Evolutionary conservation across 2,797 vertebrate genomes (phyloP).

Genomic region (Octomys mimax): DNA sequence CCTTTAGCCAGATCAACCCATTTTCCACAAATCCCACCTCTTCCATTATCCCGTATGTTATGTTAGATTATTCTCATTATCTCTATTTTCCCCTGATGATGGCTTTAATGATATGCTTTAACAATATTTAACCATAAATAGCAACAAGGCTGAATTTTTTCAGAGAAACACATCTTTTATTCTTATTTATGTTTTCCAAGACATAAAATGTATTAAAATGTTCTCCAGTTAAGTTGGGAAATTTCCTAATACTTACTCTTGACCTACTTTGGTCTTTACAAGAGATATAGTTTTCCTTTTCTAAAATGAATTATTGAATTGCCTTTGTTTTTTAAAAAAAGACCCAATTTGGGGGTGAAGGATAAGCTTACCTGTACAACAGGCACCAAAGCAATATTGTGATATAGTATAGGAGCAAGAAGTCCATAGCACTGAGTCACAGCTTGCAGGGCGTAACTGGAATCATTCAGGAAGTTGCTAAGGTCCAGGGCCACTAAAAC

Average conservation of each 20-base stretch:
- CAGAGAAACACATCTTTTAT: slow-evolving; percentile 50
- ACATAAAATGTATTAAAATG: slow-evolving; percentile 28
- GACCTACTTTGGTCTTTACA: background rate
- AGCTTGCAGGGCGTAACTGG: slow-evolving; percentile 91
- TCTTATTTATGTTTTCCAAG: slow-evolving; percentile 7
- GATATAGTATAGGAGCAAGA: slow-evolving; percentile 94
- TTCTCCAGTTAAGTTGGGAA: slow-evolving; percentile 53
- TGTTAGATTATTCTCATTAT: background rate
- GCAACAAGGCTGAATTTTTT: background rate
- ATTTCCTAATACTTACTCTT: slow-evolving; percentile 27
- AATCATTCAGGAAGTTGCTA: slow-evolving; percentile 92
- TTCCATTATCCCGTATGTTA: background rate
- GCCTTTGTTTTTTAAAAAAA: background rate
- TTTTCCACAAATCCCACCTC: slow-evolving; percentile 16
- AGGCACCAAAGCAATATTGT: slow-evolving; percentile 92
- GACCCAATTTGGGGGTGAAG: background rate
- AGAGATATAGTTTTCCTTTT: background rate
- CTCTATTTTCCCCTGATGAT: background rate
- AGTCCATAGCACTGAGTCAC: slow-evolving; percentile 95
- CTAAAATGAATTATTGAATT: slow-evolving; percentile 52
- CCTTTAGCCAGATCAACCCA: background rate
- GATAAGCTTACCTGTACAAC: slow-evolving; percentile 92
- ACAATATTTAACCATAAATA: slow-evolving; percentile 43
- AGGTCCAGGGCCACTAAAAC: slow-evolving; percentile 94
- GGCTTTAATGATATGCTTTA: background rate